Base-by-base conservation (phyloP, 2,113 vertebrate species). In the Crotalus helleri region DNA sequence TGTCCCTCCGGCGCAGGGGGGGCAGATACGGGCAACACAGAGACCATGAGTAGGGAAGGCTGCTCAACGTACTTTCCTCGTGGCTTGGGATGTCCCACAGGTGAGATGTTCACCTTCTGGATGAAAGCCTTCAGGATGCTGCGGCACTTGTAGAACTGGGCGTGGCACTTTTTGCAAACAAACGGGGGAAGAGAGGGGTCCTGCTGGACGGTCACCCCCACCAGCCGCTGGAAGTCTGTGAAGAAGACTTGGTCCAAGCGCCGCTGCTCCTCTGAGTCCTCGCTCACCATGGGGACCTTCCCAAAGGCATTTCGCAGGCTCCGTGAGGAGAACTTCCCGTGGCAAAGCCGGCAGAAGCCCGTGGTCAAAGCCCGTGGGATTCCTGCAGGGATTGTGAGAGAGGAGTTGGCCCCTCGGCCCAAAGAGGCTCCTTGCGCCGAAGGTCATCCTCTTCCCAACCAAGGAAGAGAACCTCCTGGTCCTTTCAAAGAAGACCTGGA, bases 91-190 rank as follows among this genome's bases (percentile, higher is more conserved):
- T 92, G 97, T 44, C 96, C 95, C 0, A 96, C 90, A 0, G 98
- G 98, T 0, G 98, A 98, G 0, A 96, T 94, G 12, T 99, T 99
- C 89, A 99, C 98, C 87, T 98, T 97, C 97, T 99, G 99, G 93
- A 99, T 98, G 86, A 99, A 99, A 0, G 98, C 94, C 86, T 97
- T 96, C 95, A 99, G 98, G 93, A 99, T 96, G 93, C 98, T 97
- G 96, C 98, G 98, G 97, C 99, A 99, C 94, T 99, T 99, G 94
- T 99, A 99, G 97, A 99, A 99, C 97, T 99, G 99, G 44, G 98
- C 92, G 23, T 99, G 98, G 96, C 99, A 99, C 95, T 97, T 99
- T 97, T 98, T 99, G 96, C 99, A 99, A 95, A 99, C 97, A 0
- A 98, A 99, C 95, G 98, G 98, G 0, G 99, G 98, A 1, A 99